These are phyloP conservation scores for Vannuccia rotundouncinata DNA, from an alignment of 2,888 invertebrate species.

Conservation along the genomic window DNA sequence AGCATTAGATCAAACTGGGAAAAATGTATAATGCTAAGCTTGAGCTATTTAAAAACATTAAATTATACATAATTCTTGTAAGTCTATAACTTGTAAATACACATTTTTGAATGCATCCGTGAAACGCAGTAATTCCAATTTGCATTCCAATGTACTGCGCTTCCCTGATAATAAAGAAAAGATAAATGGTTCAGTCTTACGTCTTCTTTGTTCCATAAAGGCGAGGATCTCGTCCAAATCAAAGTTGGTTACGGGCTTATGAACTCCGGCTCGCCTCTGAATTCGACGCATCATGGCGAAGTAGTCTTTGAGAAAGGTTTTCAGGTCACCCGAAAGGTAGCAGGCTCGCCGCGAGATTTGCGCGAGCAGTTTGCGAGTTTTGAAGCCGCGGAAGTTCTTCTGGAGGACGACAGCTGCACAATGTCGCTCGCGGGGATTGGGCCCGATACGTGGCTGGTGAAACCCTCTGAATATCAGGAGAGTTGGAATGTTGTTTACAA, in stretches of 20 bases:
- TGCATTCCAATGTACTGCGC: no score
- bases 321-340: constrained; percentile 45
- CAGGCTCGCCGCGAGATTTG: constrained; percentile 45
- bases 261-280: constrained; percentile 47
- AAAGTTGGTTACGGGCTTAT: constrained; percentile 46
- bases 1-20: no score
- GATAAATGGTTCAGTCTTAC: no score
- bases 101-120: no score
- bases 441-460: constrained; percentile 31
- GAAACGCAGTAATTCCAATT: no score
- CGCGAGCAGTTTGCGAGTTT: constrained; percentile 46
- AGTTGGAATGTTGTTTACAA: no score
- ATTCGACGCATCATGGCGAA: constrained; percentile 46
- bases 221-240: constrained; percentile 46
- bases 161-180: no score
- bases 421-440: constrained; percentile 38
- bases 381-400: constrained; percentile 48
- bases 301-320: constrained; percentile 48
- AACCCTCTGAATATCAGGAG: no score
- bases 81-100: no score
- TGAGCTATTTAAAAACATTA: no score
- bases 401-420: constrained; percentile 50
- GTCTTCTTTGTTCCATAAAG: constrained; percentile 49
- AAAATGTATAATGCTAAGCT: no score
- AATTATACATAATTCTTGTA: no score